Percentiles rank a stretch among this genome's conserved stretches.
These are phyloP conservation scores for Philotrypesis tridentata DNA, from an alignment of 1,140 invertebrate genomes.

Conservation along the genomic window DNA sequence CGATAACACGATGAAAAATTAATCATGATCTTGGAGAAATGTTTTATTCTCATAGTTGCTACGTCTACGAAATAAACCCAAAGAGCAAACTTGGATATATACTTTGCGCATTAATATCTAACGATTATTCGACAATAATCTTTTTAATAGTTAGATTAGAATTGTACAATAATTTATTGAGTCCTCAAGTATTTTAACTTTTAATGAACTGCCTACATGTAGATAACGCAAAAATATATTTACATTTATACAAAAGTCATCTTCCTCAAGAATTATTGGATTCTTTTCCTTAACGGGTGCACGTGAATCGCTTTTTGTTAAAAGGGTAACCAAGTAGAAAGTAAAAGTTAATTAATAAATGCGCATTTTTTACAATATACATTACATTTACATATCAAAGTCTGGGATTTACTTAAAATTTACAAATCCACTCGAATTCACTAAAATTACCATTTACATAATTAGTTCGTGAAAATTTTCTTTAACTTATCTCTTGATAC, in stretches of 20 bases:
- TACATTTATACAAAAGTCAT: constrained; percentile 41
- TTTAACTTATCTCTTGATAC: not conserved
- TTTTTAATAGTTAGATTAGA: constrained; percentile 9
- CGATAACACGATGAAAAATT: not conserved
- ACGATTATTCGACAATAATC: constrained; percentile 17
- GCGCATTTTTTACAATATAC: not conserved
- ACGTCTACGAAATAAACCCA: no score
- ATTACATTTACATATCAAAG: not conserved
- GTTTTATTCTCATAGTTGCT: no score
- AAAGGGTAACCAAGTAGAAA: not conserved
- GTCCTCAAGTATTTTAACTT: constrained; percentile 9
- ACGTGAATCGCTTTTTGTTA: constrained; percentile 36
- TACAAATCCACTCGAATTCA: not conserved
- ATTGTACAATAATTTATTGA: constrained; percentile 27
- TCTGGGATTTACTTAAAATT: not conserved
- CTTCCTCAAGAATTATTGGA: not conserved
- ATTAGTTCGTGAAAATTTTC: not conserved
- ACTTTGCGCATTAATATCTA: constrained; percentile 4
- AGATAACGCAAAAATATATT: constrained; percentile 25
- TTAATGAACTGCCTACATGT: not conserved
- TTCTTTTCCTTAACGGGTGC: not conserved
- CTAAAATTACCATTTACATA: not conserved
- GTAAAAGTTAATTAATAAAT: not conserved
- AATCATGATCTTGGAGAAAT: not conserved
- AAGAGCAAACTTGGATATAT: not conserved